These are phyloP conservation scores for Pollachius pollachius DNA, from an alignment of 2,113 vertebrate genomes.

Conservation along the genomic window DNA sequence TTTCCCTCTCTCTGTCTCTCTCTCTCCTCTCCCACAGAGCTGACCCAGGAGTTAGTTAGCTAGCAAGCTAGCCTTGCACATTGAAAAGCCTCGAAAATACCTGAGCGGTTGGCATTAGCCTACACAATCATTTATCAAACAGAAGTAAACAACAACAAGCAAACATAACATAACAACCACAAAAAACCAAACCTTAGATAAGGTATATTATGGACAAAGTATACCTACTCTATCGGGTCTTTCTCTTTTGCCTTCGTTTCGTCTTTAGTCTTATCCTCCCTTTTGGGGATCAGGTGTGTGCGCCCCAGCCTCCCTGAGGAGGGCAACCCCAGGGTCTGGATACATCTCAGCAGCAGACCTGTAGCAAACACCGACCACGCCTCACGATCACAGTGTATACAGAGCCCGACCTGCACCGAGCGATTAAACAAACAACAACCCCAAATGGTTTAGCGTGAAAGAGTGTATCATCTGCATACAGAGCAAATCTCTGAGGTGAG, in stretches of 20 bases:
- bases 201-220: not conserved
- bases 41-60: constrained; percentile 29
- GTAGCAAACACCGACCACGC: not conserved
- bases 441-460: too few species aligned
- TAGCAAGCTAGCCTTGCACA: not conserved
- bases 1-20: constrained; percentile 25
- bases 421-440: too few species aligned
- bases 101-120: constrained; percentile 9
- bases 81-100: constrained; percentile 15
- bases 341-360: constrained; percentile 7
- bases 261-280: constrained; percentile 6
- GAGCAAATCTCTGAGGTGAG: too few species aligned
- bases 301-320: constrained; percentile 20
- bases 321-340: constrained; percentile 13
- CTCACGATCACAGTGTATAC: too few species aligned
- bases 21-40: constrained; percentile 30
- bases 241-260: too few species aligned
- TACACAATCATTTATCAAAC: not conserved
- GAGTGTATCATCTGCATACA: too few species aligned
- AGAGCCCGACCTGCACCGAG: too few species aligned
- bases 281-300: constrained; percentile 39
- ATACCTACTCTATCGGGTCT: too few species aligned
- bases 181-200: not conserved
- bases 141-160: too few species aligned
- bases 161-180: not conserved